Base-by-base conservation (phyloP, 1,140 invertebrate genomes). In the Penaeus indicus region DNA sequence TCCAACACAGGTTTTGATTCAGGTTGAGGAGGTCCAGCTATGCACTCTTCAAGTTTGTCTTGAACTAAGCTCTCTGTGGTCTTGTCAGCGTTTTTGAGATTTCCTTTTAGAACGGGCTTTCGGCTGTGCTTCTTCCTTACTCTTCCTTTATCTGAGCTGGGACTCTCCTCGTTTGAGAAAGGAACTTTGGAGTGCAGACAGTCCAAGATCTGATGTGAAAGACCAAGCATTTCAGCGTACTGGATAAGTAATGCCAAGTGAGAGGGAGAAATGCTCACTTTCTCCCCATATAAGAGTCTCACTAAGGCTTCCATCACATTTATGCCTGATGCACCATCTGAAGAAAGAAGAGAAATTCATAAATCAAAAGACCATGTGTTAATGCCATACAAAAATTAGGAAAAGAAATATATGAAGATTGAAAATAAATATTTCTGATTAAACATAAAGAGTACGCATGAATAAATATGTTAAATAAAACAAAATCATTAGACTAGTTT, bases 171-270 rank as follows among this genome's bases (percentile, higher is more conserved):
- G 11, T 38, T 38, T 78, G 75, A 54, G 16, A 54, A 54, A 54
- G 75, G 8, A 27, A 38, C 54, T 11, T 18, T 79, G 38, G 63
- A 38, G n/a, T 86, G 72, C 25, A 88, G 54, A 75, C 67, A 82
- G 21, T 80, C n/a, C 54, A 25, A 83, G 18, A 88, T 84, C 22
- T 83, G 79, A 32, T 88, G 80, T 22, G 86, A 88, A 21, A 88
- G 81, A 61, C 86, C 86, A 63, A 88, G 86, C 32, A 83, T 54
- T 3, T 77, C 27, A 62, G 86, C 86, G 64, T 88, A 83, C 54
- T 88, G 38, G 32, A 60, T 82, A 42, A 88, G 69, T 1, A 81
- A 22, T 21, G 86, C 21, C 25, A 88, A 60, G 32, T 83, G 64
- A 19, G 67, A 10, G 13, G 67, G 8, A 13, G 86, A 54, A 10